phyloP scores from a whole-genome alignment of 1,140 invertebrate species.

The Megalopta genalis region DNA sequence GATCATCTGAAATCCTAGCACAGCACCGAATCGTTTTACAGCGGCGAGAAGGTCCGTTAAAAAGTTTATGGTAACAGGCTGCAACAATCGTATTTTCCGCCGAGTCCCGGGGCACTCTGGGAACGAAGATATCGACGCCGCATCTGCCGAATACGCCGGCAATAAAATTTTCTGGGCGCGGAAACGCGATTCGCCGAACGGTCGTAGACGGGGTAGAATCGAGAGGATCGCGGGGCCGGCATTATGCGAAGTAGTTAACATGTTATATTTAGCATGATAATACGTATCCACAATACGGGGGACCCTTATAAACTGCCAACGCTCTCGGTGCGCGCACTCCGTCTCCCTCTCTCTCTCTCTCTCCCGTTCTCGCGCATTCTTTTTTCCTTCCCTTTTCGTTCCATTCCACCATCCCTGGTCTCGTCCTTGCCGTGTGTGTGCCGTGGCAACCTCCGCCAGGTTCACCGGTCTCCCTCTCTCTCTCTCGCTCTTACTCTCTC shows the following conservation, averaged over 20 bases:
- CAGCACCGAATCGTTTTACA: too few relatives aligned
- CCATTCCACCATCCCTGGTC: slow-evolving; percentile 39
- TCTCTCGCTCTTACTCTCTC: slow-evolving; percentile 15
- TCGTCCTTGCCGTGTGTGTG: slow-evolving; percentile 28
- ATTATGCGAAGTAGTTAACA: slow-evolving; percentile 81
- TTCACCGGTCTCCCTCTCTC: slow-evolving; percentile 3
- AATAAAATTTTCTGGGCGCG: slow-evolving; percentile 63
- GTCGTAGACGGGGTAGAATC: slow-evolving; percentile 50
- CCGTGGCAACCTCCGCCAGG: slow-evolving; percentile 46
- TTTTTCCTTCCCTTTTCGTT: slow-evolving; percentile 54
- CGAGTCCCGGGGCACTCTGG: slow-evolving; percentile 8
- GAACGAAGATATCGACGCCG: slow-evolving; percentile 15
- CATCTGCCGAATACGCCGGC: slow-evolving; percentile 58
- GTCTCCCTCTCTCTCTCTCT: slow-evolving; percentile 34
- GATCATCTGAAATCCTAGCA: too few relatives aligned
- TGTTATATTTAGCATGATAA: slow-evolving; percentile 82
- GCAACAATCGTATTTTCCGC: not conserved
- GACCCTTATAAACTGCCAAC: slow-evolving; percentile 80
- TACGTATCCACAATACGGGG: slow-evolving; percentile 75
- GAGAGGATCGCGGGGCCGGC: slow-evolving; percentile 59
- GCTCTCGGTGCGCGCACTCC: slow-evolving; percentile 70
- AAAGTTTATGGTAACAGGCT: too few relatives aligned
- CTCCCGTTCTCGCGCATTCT: slow-evolving; percentile 23
- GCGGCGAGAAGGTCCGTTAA: too few relatives aligned
- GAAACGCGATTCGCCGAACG: slow-evolving; percentile 64